Base-by-base conservation (phyloP, 92 coral and sea anemone species). In the Porites rus region DNA sequence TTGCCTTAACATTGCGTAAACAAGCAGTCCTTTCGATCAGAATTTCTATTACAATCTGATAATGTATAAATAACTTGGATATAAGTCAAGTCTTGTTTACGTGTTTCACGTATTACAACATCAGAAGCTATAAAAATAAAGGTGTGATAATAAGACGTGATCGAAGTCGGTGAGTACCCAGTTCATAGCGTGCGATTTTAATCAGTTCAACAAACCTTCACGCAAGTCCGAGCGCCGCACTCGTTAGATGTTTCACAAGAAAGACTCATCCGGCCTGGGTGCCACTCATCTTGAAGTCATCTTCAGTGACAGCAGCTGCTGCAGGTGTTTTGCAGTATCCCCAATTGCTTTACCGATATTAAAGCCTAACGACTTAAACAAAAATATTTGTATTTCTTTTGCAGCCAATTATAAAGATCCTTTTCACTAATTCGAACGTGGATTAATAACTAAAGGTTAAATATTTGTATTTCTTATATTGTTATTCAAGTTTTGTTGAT, bases 271-370 rank as follows among this genome's bases (percentile, higher is more conserved):
- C 46, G 2, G 6, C 46, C 46, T 38, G 46, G 6, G 46, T 76
- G 69, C 25, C 59, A 22, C 63, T 24, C 16, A 56, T 81, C 10
- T 25, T 66, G 31, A 59, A 71, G 65, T 69, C 51, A 14, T 25
- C 56, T 18, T 16, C 46, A 38, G 46, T 38, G 58, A 18, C 56
- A 51, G 31, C 56, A 51, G 31, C 2, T 54, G 4, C 17, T 58
- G 77, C 86, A 81, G 86, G 86, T 81, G 86, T 13, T 19, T 4
- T 12, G 46, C 5, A 19, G 4, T 56, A 10, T 70, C 38, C 69
- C 13, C 50, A 6, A 70, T 31, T 17, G 77, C 20, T 10, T 38
- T 8, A 56, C 16, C 17, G 61, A 56, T 56, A 54, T 28, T 28
- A 38, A 38, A 3, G 61, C 17, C 68, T 25, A 4, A 20, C 19